A percentile compares a stretch with the other conserved stretches of the same genome.
Evolutionary conservation across 1,140 invertebrate genomes (phyloP).

Genomic region (Brachionus angularis): DNA sequence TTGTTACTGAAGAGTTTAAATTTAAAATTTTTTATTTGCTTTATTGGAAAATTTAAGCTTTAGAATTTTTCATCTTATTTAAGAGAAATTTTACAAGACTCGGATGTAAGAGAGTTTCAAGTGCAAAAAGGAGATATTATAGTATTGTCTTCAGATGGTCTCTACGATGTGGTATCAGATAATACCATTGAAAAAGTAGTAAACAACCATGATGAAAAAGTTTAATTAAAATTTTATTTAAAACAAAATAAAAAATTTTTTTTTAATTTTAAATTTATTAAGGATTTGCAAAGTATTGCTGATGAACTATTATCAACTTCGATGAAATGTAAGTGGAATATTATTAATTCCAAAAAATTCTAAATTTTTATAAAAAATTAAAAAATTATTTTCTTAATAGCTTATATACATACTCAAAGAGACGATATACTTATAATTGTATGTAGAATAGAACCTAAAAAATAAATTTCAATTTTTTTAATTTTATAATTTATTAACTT

Average conservation of each 20-base stretch:
- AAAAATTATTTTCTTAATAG: neutral
- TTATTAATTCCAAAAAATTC: neutral
- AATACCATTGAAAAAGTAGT: conserved; percentile 21
- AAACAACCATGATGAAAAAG: conserved; percentile 1
- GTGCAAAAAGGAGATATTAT: conserved; percentile 43
- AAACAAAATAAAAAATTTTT: neutral
- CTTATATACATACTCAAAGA: conserved; percentile 31
- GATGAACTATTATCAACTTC: conserved; percentile 30
- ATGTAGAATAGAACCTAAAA: conserved; percentile 15
- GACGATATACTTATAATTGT: conserved; percentile 42
- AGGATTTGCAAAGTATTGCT: conserved; percentile 37
- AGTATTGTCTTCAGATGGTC: conserved; percentile 31
- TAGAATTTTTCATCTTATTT: conserved; percentile 3
- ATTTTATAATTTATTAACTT: no score
- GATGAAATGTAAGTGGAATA: conserved; percentile 17
- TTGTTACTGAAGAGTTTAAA: conserved; percentile 31
- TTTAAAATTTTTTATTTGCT: neutral
- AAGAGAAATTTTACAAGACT: conserved; percentile 36
- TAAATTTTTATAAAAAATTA: neutral
- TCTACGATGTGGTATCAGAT: conserved; percentile 33
- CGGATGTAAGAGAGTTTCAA: neutral
- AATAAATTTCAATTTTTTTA: neutral
- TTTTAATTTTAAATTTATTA: neutral
- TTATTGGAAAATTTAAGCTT: no score
- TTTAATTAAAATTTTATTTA: neutral